Percentiles rank a stretch among this genome's conserved stretches.
These are phyloP conservation scores for Ptilonorhynchus violaceus DNA, from an alignment of 2,113 vertebrate genomes.

Conservation along the genomic window DNA sequence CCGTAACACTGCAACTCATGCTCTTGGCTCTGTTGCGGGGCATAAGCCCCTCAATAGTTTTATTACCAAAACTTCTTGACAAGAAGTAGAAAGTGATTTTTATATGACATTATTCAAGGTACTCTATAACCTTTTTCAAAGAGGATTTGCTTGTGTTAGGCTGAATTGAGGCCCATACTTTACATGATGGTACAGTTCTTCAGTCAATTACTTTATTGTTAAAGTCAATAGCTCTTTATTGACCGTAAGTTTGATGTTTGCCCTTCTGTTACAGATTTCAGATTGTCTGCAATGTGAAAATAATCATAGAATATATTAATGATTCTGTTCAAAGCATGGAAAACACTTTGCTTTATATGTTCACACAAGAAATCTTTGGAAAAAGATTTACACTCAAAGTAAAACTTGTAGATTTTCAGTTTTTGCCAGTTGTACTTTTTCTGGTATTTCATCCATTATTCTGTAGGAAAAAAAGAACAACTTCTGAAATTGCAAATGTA, in stretches of 20 bases:
- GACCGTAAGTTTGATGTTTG: not conserved
- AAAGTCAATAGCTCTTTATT: not conserved
- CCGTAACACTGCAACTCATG: not conserved
- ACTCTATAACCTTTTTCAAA: not conserved
- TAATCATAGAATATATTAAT: not conserved
- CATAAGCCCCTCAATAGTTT: not conserved
- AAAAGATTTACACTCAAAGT: not conserved
- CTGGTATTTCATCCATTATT: not conserved
- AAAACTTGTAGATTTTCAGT: not conserved
- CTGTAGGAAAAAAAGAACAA: not conserved
- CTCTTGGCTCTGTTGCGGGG: not conserved
- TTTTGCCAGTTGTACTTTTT: not conserved
- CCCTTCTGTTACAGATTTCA: not conserved
- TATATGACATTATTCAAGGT: not conserved
- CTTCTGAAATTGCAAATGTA: not conserved
- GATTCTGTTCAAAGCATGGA: not conserved
- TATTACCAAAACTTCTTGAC: not conserved
- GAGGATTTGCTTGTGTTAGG: not conserved
- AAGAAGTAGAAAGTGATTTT: not conserved
- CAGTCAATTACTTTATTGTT: not conserved
- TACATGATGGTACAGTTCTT: not conserved
- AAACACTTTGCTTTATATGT: not conserved
- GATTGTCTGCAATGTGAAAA: not conserved
- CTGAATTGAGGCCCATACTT: not conserved
- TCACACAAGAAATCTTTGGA: not conserved